phyloP scores from a whole-genome alignment of 1,140 invertebrate species.

The Drosophila sproati region DNA sequence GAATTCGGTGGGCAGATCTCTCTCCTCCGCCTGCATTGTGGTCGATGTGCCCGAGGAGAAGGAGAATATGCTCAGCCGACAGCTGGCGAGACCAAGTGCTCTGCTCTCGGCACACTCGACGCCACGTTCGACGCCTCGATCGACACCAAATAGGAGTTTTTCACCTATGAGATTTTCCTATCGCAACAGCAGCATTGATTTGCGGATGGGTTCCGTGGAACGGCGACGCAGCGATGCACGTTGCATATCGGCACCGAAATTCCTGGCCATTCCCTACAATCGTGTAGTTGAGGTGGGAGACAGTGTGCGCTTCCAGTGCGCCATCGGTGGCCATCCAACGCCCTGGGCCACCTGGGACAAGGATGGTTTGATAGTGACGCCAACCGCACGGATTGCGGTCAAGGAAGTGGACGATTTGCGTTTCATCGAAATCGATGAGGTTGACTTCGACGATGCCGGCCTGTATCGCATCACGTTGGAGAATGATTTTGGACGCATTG shows the following conservation, averaged over 20 bases:
- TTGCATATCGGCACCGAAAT: constrained; percentile 89
- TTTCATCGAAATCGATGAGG: constrained; percentile 91
- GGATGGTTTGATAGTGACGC: constrained; percentile 88
- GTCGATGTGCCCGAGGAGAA: constrained; percentile 94
- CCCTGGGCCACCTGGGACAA: constrained; percentile 94
- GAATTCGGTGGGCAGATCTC: constrained; percentile 92
- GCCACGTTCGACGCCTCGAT: constrained; percentile 89
- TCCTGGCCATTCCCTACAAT: constrained; percentile 95
- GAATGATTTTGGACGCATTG: constrained; percentile 92
- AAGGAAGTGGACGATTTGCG: constrained; percentile 91
- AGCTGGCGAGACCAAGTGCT: constrained; percentile 88
- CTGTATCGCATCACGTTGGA: constrained; percentile 92
- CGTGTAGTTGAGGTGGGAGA: constrained; percentile 93
- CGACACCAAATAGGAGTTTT: constrained; percentile 89
- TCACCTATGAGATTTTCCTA: constrained; percentile 85
- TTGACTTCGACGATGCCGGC: constrained; percentile 91
- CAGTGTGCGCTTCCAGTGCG: constrained; percentile 91
- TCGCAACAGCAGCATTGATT: constrained; percentile 75
- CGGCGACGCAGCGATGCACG: constrained; percentile 85
- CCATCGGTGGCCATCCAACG: constrained; percentile 90
- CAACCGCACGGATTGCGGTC: constrained; percentile 88
- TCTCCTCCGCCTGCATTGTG: constrained; percentile 91
- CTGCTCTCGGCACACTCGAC: constrained; percentile 89
- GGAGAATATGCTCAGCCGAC: constrained; percentile 89
- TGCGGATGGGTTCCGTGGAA: constrained; percentile 60